Evolutionary conservation across 2,113 vertebrate species (phyloP).

Genomic region (Corythaeola cristata): DNA sequence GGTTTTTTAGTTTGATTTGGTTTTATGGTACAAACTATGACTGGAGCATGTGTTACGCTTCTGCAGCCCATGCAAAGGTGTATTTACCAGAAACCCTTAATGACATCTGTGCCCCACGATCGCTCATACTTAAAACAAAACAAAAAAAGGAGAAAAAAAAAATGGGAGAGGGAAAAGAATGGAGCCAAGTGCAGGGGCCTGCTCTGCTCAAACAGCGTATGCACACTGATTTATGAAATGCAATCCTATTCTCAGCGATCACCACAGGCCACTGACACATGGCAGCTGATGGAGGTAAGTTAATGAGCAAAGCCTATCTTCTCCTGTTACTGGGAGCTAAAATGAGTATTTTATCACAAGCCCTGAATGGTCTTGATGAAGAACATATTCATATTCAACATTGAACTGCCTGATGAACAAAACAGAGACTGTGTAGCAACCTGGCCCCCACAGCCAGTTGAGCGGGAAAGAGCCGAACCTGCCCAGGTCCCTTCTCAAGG

Average conservation of each 20-base stretch:
- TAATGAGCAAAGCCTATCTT: not conserved
- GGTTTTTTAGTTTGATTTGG: not conserved
- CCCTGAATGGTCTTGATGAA: not conserved
- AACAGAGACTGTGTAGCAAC: rapidly evolving
- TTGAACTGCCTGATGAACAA: not conserved
- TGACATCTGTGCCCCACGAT: not conserved
- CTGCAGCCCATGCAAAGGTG: not conserved
- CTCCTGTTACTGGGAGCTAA: not conserved
- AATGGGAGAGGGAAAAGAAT: not conserved
- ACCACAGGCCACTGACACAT: not conserved
- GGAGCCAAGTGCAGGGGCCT: not conserved
- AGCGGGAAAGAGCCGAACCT: not conserved
- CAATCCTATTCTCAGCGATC: not conserved
- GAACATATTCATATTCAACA: not conserved
- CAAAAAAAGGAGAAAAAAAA: not conserved
- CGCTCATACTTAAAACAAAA: not conserved
- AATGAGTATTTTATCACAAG: not conserved
- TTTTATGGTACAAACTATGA: not conserved
- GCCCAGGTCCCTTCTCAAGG: not conserved
- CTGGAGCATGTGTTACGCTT: not conserved
- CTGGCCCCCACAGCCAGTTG: rapidly evolving
- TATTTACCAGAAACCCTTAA: not conserved
- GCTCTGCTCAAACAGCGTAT: not conserved
- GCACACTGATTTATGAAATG: not conserved
- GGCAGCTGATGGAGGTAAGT: not conserved